Conservation (phyloP, 2,888 invertebrate species). For the Drosophila demipolita region DNA sequence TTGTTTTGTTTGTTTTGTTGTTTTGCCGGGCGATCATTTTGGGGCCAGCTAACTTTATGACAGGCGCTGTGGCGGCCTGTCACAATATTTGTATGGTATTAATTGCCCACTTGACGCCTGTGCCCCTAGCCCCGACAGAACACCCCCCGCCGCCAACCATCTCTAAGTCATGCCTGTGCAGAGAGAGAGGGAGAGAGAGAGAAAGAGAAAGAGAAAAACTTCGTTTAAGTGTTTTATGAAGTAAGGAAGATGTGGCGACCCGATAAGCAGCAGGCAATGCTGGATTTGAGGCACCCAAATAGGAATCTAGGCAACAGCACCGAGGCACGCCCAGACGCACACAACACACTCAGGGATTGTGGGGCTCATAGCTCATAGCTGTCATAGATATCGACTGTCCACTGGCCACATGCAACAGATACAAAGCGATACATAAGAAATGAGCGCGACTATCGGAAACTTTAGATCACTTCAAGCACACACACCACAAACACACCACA, state of each 20-base stretch:
- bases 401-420: constrained; percentile 52
- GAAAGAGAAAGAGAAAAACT: constrained; percentile 9
- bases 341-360: constrained; percentile 6
- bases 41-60: constrained; percentile 60
- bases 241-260: constrained; percentile 68
- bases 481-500: not conserved
- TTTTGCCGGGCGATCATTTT: constrained; percentile 18
- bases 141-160: not conserved
- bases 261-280: constrained; percentile 61
- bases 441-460: constrained; percentile 15
- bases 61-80: constrained; percentile 71
- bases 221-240: constrained; percentile 76
- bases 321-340: constrained; percentile 7
- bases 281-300: constrained; percentile 4
- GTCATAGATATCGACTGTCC: constrained; percentile 62
- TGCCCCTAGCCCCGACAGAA: constrained; percentile 26
- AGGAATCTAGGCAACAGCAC: constrained; percentile 2
- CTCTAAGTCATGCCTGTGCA: not conserved
- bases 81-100: constrained; percentile 78
- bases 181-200: not conserved
- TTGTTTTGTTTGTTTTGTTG: not conserved
- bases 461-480: constrained; percentile 3
- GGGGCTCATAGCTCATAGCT: constrained; percentile 60
- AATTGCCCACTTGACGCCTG: constrained; percentile 78
- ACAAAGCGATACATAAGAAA: constrained; percentile 51